These are phyloP conservation scores for Tamias sibiricus DNA, from an alignment of 2,113 vertebrate species.

Conservation along the genomic window DNA sequence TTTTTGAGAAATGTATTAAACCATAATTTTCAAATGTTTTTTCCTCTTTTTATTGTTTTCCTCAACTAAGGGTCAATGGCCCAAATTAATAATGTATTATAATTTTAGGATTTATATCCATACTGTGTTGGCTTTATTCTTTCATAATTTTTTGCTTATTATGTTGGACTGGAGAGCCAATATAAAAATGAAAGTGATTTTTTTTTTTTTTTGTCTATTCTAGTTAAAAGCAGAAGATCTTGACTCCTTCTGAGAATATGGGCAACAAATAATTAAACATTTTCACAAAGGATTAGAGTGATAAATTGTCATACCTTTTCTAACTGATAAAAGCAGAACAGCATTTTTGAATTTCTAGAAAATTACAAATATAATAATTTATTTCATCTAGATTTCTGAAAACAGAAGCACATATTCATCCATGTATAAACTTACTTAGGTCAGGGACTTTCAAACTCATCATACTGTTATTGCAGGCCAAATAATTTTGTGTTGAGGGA, in stretches of 20 bases:
- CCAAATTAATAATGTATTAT: slow-evolving; percentile 45
- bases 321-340: slow-evolving; percentile 20
- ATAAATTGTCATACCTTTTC: slow-evolving; percentile 35
- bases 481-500: neutral
- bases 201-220: slow-evolving; percentile 67
- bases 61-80: neutral
- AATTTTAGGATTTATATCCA: slow-evolving; percentile 42
- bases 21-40: slow-evolving; percentile 25
- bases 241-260: slow-evolving; percentile 77
- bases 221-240: slow-evolving; percentile 46
- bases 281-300: slow-evolving; percentile 53
- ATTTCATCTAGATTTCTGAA: neutral
- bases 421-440: neutral
- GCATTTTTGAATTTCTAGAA: slow-evolving; percentile 61
- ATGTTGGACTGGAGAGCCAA: slow-evolving; percentile 45
- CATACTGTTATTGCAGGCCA: neutral
- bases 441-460: neutral
- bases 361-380: slow-evolving; percentile 1
- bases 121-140: slow-evolving; percentile 21
- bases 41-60: neutral
- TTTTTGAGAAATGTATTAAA: neutral
- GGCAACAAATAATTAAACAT: slow-evolving; percentile 50
- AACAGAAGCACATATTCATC: neutral
- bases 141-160: neutral
- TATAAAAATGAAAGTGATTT: slow-evolving; percentile 65